Percentiles rank a stretch among this genome's conserved stretches.
phyloP scores from a whole-genome alignment of 2,113 vertebrate genomes.

The Callaeas wilsoni region DNA sequence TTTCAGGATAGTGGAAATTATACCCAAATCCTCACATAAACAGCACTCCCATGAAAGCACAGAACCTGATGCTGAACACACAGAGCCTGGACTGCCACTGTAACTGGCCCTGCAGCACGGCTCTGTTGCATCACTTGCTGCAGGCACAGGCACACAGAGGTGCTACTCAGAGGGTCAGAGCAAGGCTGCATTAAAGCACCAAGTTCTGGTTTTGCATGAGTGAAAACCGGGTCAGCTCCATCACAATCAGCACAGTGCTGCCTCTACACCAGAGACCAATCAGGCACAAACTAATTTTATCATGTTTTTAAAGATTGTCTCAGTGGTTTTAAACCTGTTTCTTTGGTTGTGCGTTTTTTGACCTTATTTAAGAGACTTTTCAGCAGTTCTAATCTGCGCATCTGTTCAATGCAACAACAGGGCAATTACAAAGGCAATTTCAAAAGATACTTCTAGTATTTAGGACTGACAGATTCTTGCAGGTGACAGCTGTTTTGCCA shows the following conservation, averaged over 20 bases:
- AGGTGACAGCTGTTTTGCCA: slow-evolving; percentile 52
- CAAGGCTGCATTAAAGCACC: background rate
- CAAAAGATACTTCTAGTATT: background rate
- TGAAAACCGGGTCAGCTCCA: background rate
- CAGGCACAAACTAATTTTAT: background rate
- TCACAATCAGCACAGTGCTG: background rate
- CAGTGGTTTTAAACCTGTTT: background rate
- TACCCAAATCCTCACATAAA: background rate
- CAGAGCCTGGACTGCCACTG: background rate
- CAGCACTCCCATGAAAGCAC: background rate
- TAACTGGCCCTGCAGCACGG: rapidly evolving
- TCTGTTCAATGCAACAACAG: background rate
- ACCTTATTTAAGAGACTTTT: background rate
- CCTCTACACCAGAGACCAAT: background rate
- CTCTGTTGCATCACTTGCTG: rapidly evolving
- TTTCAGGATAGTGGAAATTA: background rate
- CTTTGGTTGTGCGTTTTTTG: background rate
- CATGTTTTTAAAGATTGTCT: background rate
- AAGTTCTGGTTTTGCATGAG: rapidly evolving
- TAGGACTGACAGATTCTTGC: background rate
- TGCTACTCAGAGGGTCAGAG: background rate
- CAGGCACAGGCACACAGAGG: rapidly evolving
- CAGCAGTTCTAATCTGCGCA: background rate
- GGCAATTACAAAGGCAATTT: slow-evolving; percentile 11
- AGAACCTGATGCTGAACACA: rapidly evolving